phyloP scores from a whole-genome alignment of 2,888 invertebrate species.

The Amphipoea oculea region DNA sequence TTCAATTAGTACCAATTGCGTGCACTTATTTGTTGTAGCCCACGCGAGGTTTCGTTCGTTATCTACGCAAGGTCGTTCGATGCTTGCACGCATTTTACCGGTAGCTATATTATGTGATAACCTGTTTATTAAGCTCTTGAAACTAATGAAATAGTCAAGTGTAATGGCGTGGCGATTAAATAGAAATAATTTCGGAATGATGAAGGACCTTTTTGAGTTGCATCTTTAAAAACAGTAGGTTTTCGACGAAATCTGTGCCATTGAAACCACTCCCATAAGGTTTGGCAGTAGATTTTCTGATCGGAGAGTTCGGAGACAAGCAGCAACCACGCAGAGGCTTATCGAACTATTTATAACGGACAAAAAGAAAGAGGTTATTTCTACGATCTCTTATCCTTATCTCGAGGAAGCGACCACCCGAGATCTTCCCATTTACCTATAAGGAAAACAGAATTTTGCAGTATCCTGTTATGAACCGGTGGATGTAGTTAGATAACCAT shows the following conservation, averaged over 20 bases:
- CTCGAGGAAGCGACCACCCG: background rate
- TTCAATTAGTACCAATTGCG: constrained; percentile 28
- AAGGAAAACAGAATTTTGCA: constrained; percentile 23
- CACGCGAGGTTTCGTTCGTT: constrained; percentile 6
- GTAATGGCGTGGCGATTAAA: constrained; percentile 25
- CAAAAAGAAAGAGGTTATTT: background rate
- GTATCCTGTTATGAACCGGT: constrained; percentile 40
- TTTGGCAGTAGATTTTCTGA: background rate
- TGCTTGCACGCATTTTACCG: constrained; percentile 10
- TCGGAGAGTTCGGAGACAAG: background rate
- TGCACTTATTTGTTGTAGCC: constrained; percentile 29
- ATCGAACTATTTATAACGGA: background rate
- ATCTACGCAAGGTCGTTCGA: constrained; percentile 36
- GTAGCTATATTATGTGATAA: constrained; percentile 20
- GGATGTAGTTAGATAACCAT: constrained; percentile 24
- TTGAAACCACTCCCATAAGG: background rate
- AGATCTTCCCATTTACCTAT: background rate
- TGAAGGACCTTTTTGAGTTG: background rate
- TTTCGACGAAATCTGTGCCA: background rate
- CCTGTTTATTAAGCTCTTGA: constrained; percentile 34
- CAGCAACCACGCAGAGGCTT: background rate
- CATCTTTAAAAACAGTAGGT: background rate
- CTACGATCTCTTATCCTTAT: background rate
- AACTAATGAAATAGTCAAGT: constrained; percentile 45
- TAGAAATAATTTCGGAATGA: constrained; percentile 13